Conservation (phyloP, 2,888 invertebrate species). For the Harmothoe impar region DNA sequence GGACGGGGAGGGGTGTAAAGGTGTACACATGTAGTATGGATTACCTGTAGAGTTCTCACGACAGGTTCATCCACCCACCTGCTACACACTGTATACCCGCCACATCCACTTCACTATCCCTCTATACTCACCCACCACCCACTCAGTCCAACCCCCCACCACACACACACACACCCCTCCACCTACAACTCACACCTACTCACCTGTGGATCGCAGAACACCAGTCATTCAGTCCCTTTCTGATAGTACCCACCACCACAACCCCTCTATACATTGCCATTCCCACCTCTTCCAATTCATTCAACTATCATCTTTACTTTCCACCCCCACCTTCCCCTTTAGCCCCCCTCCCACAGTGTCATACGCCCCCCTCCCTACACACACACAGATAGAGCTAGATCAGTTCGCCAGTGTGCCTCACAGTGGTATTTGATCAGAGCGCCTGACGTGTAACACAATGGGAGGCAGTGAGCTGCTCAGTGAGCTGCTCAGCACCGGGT, state of each 20-base stretch:
- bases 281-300: too few relatives aligned
- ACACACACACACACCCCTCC: not conserved
- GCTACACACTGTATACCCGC: not conserved
- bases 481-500: not conserved
- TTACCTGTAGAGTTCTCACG: too few relatives aligned
- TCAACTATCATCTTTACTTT: too few relatives aligned
- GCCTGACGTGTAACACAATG: slow-evolving; percentile 44
- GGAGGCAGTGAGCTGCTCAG: slow-evolving; percentile 1
- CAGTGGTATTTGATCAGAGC: slow-evolving; percentile 37
- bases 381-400: not conserved
- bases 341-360: not conserved
- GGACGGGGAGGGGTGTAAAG: too few relatives aligned
- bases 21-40: too few relatives aligned
- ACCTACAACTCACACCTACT: too few relatives aligned
- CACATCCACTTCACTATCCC: not conserved
- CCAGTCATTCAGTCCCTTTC: too few relatives aligned
- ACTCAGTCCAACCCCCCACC: not conserved
- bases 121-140: not conserved
- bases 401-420: slow-evolving; percentile 8
- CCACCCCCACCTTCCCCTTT: not conserved
- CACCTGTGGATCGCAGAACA: too few relatives aligned
- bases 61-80: not conserved
- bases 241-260: too few relatives aligned
- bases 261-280: too few relatives aligned
- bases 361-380: not conserved